Evolutionary conservation across 2,888 invertebrate genomes (phyloP), one percentile per base, ranked within the genome.

Genomic region (Lutraria lutraria): DNA sequence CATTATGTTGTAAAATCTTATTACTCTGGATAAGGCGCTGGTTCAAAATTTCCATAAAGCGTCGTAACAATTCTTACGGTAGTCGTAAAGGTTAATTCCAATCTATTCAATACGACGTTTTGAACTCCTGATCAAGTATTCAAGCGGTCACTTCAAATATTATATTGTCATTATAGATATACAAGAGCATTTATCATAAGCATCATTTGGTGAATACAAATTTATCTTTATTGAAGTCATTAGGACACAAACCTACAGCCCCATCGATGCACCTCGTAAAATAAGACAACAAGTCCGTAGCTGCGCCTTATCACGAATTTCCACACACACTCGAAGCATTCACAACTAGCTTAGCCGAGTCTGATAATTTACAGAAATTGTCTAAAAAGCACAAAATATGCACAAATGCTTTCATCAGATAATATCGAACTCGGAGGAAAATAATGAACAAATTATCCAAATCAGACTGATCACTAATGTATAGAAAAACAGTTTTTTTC

Each of bases 61-160:
- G 25, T 68, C 63, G 63, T 68, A 68, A 68, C 12, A n/a, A 25
- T 68, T n/a, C 63, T 25, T 3, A n/a, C 63, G 25, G 25, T 68
- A 68, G 63, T 68, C 25, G n/a, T 68, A 68, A 68, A 68, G 25
- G 63, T 68, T 68, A 68, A 68, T 68, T 68, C 25, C 25, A 68
- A 12, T 68, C 25, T 21, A 68, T 68, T 68, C 12, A 56, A n/a
- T 25, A 25, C 21, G 63, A 6, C 13, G 3, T 25, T n/a, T 68
- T 56, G 56, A 16, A 56, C 56, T 25, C 25, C 63, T 25, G 63
- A 25, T 56, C 56, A 56, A 13, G 25, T 68, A n/a, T n/a, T 68
- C 63, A 8, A n/a, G 63, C 63, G 63, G 63, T 68, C 63, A 68
- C 4, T 10, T 68, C 25, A 68, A 68, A 43, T 12, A 68, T 12